phyloP scores from a whole-genome alignment of 2,797 vertebrate genomes.

The Mionectes olivaceus region DNA sequence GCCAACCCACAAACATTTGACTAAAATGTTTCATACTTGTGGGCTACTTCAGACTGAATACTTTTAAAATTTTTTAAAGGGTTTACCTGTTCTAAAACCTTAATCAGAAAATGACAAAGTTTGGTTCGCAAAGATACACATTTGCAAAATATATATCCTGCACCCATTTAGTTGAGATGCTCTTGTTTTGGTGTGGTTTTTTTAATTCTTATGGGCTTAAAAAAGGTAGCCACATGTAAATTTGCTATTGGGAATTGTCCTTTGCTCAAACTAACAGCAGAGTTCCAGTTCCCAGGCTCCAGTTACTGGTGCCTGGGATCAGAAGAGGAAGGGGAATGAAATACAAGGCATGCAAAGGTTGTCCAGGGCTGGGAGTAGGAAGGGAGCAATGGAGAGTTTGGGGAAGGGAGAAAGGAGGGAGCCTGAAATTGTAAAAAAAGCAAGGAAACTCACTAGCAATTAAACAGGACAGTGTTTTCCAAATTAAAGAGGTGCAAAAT shows the following conservation, averaged over 20 bases:
- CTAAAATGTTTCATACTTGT: neutral
- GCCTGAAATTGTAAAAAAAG: neutral
- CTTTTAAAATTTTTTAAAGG: neutral
- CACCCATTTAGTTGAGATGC: neutral
- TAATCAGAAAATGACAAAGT: neutral
- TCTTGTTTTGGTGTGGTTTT: neutral
- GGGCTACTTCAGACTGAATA: neutral
- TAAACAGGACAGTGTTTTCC: neutral
- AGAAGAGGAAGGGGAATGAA: neutral
- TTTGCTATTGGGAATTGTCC: neutral
- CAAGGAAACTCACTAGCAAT: neutral
- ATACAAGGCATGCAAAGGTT: neutral
- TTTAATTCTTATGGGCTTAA: neutral
- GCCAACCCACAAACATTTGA: neutral
- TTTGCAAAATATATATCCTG: neutral
- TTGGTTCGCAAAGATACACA: neutral
- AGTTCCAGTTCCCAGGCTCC: neutral
- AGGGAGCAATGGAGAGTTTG: neutral
- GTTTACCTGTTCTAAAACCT: neutral
- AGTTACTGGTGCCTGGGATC: neutral
- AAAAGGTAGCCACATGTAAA: neutral
- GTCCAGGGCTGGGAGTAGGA: neutral
- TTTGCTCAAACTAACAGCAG: neutral
- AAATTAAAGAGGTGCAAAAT: neutral
- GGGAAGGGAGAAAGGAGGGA: neutral